Base-by-base conservation (phyloP, 2,888 invertebrate species). In the Orthosia cruda region DNA sequence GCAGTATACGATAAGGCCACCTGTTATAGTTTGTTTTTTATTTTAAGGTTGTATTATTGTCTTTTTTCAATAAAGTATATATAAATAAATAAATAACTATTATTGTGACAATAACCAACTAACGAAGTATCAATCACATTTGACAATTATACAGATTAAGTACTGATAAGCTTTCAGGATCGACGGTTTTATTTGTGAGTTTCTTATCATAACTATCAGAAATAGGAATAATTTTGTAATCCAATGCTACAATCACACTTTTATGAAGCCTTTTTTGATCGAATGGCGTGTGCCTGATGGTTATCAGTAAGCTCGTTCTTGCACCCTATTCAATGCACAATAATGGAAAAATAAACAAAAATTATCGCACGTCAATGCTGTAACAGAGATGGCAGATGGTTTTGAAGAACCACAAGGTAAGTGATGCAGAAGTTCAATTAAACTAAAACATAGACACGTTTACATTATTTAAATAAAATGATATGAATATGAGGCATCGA, bases 311-410 rank as follows among this genome's bases (percentile, higher is more conserved):
- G 59, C 23, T 71, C 45, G 62, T 62, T 69, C 47, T 65, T 63
- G n/a, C 32, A 58, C 67, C 50, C 76, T 62, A 77, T 74, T 77
- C 80, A 72, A 47, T 52, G 74, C 54, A 45, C 58, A 47, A 80
- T 71, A 68, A 84, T 68, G 47, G 68, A 77, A 66, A 80, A 86
- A 81, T 58, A 80, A 80, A 66, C 61, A 80, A 83, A 66, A 77
- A 80, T 77, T 76, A 80, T 74, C 75, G 75, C 70, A 68, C 54
- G 47, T 57, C 57, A 77, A 75, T 68, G 62, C 54, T 16, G 54
- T 65, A 70, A 64, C 67, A 57, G 32, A 66, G 65, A 18, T 23
- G 72, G 55, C 86, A 87, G 86, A 76, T 83, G 87, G 74, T 63
- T 63, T 20, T 75, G 15, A 47, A 47, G 13, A 65, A 32, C 13